Conservation (phyloP, 2,797 vertebrate genomes). For the Poecilia velifera region DNA sequence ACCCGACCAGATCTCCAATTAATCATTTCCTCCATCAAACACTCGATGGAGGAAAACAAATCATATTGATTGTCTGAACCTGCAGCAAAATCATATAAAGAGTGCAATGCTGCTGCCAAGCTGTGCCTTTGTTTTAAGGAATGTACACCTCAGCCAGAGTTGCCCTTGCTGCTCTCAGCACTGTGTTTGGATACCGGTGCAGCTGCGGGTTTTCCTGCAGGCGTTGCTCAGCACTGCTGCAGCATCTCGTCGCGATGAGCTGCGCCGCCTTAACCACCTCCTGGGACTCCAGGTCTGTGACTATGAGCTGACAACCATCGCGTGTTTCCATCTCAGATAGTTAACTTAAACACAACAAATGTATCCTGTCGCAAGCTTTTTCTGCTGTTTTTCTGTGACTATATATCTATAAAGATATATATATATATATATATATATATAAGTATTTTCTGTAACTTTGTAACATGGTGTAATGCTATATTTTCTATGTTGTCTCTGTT, state of each 20-base stretch:
- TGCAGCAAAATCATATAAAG: constrained; percentile 72
- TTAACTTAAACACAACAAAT: constrained; percentile 83
- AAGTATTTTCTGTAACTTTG: constrained; percentile 88
- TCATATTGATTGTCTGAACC: constrained; percentile 54
- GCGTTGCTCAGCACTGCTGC: constrained; percentile 38
- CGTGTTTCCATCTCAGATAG: constrained; percentile 52
- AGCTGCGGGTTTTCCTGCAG: constrained; percentile 31
- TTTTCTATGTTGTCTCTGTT: constrained; percentile 79
- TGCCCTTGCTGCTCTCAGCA: constrained; percentile 53
- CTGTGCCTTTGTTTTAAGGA: constrained; percentile 85
- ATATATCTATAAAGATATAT: constrained; percentile 52
- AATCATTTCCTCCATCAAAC: constrained; percentile 27
- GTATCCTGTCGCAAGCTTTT: constrained; percentile 83
- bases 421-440: constrained; percentile 58
- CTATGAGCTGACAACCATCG: constrained; percentile 30
- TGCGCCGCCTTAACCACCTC: constrained; percentile 65
- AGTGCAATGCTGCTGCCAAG: constrained; percentile 77
- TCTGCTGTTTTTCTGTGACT: constrained; percentile 84
- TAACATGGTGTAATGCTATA: constrained; percentile 88
- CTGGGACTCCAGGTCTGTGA: constrained; percentile 37
- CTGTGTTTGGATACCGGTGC: constrained; percentile 49
- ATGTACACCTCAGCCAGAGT: constrained; percentile 62
- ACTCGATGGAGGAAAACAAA: constrained; percentile 40
- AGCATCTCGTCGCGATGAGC: constrained; percentile 38
- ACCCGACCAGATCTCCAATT: constrained; percentile 30